phyloP scores from a whole-genome alignment of 2,797 vertebrate species.

The Novumbra hubbsi region DNA sequence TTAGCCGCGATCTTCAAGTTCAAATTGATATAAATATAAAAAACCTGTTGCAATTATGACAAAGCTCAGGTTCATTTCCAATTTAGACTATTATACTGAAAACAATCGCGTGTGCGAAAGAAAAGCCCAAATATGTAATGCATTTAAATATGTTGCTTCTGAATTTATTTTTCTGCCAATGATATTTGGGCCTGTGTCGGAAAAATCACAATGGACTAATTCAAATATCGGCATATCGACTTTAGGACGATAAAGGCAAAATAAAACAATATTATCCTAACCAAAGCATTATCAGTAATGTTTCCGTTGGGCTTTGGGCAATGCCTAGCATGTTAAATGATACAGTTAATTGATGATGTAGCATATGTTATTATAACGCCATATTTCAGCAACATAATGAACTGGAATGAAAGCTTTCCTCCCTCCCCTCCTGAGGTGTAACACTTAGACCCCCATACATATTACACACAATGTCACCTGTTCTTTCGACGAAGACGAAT shows the following conservation, averaged over 20 bases:
- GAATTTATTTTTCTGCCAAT: background rate
- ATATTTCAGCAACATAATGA: slow-evolving; percentile 42
- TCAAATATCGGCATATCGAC: background rate
- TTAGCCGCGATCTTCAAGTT: background rate
- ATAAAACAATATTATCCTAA: background rate
- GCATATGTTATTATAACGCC: slow-evolving; percentile 28
- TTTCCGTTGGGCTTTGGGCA: background rate
- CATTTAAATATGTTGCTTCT: too few relatives aligned
- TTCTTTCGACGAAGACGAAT: slow-evolving; percentile 44
- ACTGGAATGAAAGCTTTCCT: slow-evolving; percentile 29
- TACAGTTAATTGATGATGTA: slow-evolving; percentile 9
- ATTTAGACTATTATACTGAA: too few relatives aligned
- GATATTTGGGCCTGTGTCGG: background rate
- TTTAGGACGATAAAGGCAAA: background rate
- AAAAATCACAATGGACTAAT: background rate
- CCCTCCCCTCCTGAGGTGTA: slow-evolving; percentile 12
- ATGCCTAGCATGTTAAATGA: background rate
- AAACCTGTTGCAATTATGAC: background rate
- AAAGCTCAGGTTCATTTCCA: too few relatives aligned
- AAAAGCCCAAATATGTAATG: too few relatives aligned
- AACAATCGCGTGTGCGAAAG: too few relatives aligned
- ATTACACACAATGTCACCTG: slow-evolving; percentile 42
- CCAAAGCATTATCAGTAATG: background rate
- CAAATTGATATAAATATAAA: background rate
- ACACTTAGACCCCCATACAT: slow-evolving; percentile 15